These are phyloP conservation scores for Julus scanicus DNA, from an alignment of 2,888 invertebrate species.

Conservation along the genomic window DNA sequence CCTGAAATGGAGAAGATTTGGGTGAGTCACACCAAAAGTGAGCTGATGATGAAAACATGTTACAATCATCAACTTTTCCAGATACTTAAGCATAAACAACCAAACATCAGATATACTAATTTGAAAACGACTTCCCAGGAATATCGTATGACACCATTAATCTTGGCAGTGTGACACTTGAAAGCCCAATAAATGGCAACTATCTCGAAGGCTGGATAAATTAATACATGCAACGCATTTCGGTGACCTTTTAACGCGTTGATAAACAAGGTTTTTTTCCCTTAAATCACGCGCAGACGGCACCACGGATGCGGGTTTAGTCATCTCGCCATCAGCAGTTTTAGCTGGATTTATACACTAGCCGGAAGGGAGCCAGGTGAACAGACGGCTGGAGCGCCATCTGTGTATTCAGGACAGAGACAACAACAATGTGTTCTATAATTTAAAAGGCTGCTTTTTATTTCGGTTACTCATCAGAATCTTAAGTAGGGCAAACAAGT, in stretches of 20 bases:
- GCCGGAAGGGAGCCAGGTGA: neutral
- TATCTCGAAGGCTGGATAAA: neutral
- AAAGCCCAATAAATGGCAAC: neutral
- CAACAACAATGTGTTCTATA: neutral
- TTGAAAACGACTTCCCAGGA: conserved; percentile 10
- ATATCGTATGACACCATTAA: conserved; percentile 4
- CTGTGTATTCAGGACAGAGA: neutral
- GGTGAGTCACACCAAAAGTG: neutral
- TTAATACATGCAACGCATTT: neutral
- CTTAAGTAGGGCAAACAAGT: neutral
- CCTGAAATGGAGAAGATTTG: neutral
- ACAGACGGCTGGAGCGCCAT: neutral
- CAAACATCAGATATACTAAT: conserved; percentile 22
- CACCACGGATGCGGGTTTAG: neutral
- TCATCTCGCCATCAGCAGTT: neutral
- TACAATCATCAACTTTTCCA: neutral
- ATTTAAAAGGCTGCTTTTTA: neutral
- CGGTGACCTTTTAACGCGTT: conserved; percentile 5
- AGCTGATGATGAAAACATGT: neutral
- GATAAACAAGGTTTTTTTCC: too few species aligned
- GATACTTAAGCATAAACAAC: neutral
- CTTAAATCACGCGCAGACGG: too few species aligned
- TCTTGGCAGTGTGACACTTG: neutral
- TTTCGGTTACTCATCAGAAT: conserved; percentile 18
- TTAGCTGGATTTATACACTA: neutral